phyloP scores from a whole-genome alignment of 37 sponge, comb jelly and placozoan genomes.

The Halisarca cf. caerulea region DNA sequence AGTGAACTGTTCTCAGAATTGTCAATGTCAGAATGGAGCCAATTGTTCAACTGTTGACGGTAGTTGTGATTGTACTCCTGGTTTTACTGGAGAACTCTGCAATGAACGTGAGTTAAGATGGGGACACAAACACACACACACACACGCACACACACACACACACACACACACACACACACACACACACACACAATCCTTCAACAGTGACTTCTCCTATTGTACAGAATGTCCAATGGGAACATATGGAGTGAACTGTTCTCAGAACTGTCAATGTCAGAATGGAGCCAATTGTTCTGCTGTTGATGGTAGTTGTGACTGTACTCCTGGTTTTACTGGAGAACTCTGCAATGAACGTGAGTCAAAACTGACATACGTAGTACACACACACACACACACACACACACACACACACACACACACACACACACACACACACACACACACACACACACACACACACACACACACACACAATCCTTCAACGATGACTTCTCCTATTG shows the following conservation, averaged over 20 bases:
- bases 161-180: too few species aligned
- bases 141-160: too few species aligned
- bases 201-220: background rate
- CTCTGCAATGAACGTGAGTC: too few species aligned
- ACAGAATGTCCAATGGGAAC: background rate
- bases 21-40: constrained; percentile 28
- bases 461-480: too few species aligned
- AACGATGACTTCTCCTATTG: background rate
- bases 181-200: too few species aligned
- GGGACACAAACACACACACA: too few species aligned
- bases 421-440: constrained; percentile 50
- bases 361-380: too few species aligned
- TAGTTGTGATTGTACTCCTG: constrained; percentile 12
- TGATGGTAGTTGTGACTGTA: constrained; percentile 2
- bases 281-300: background rate
- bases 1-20: background rate
- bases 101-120: background rate
- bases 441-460: constrained; percentile 27
- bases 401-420: constrained; percentile 33
- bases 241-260: background rate
- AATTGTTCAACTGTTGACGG: background rate
- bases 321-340: too few species aligned
- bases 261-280: background rate
- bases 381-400: too few species aligned
- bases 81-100: constrained; percentile 23